Percentiles rank a stretch among this genome's conserved stretches.
These are phyloP conservation scores for Xenops minutus DNA, from an alignment of 2,797 vertebrate genomes.

Conservation along the genomic window DNA sequence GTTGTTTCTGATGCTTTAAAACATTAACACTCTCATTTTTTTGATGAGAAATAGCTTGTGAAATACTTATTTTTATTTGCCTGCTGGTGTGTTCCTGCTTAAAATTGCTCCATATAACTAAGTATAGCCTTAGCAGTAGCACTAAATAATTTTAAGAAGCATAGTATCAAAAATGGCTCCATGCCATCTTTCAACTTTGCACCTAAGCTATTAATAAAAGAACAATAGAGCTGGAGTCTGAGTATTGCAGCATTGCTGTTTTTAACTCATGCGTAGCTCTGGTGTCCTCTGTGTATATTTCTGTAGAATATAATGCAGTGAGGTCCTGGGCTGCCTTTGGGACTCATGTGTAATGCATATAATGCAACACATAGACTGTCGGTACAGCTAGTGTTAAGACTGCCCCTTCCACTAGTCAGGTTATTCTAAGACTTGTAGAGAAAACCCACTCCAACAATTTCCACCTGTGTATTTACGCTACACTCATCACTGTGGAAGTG, in stretches of 20 bases:
- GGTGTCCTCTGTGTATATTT: not conserved
- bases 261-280: not conserved
- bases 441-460: not conserved
- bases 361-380: not conserved
- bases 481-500: not conserved
- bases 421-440: not conserved
- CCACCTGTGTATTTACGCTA: not conserved
- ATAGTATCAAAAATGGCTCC: not conserved
- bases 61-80: conserved; percentile 39
- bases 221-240: not conserved
- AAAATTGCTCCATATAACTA: not conserved
- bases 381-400: not conserved
- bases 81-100: not conserved
- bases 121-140: not conserved
- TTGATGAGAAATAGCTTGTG: not conserved
- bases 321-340: not conserved
- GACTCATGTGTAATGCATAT: not conserved
- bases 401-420: not conserved
- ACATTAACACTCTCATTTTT: not conserved
- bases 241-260: not conserved
- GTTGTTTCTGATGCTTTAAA: not conserved
- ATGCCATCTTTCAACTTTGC: not conserved
- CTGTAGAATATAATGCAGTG: not conserved
- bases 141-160: not conserved
- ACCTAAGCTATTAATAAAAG: not conserved